phyloP scores from a whole-genome alignment of 1,140 invertebrate genomes.

The Leptonema lineaticorne region DNA sequence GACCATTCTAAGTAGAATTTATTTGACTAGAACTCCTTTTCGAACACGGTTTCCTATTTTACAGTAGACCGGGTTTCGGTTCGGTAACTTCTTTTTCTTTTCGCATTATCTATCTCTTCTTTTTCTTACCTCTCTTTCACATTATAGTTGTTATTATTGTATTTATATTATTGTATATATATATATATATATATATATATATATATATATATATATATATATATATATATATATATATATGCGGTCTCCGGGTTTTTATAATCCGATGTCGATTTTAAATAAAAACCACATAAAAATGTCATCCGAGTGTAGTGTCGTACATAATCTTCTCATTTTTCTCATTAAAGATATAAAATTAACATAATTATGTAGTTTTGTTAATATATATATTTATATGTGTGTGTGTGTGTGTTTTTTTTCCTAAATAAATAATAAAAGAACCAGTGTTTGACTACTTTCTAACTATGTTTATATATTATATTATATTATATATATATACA shows the following conservation, averaged over 20 bases:
- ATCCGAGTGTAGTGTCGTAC: not conserved
- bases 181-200: too few species aligned
- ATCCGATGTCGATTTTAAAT: conserved; percentile 2
- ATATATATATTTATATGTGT: not conserved
- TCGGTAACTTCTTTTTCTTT: conserved; percentile 1
- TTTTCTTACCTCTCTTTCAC: too few species aligned
- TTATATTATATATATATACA: too few species aligned
- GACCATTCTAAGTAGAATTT: conserved; percentile 23
- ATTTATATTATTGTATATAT: too few species aligned
- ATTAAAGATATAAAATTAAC: too few species aligned
- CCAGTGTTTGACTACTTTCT: too few species aligned
- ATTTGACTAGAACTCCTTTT: conserved; percentile 17
- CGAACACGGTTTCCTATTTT: not conserved
- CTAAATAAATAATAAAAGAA: too few species aligned
- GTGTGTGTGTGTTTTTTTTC: too few species aligned
- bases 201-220: too few species aligned
- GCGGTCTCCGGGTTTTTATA: not conserved
- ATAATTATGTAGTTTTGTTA: not conserved
- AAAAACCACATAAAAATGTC: conserved; percentile 14
- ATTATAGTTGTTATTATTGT: too few species aligned
- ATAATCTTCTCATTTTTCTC: conserved; percentile 2
- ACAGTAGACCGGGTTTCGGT: not conserved
- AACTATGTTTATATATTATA: too few species aligned
- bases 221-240: not conserved
- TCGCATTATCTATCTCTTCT: not conserved